Conservation (phyloP, 2,888 invertebrate species). For the Lasiommata megera region DNA sequence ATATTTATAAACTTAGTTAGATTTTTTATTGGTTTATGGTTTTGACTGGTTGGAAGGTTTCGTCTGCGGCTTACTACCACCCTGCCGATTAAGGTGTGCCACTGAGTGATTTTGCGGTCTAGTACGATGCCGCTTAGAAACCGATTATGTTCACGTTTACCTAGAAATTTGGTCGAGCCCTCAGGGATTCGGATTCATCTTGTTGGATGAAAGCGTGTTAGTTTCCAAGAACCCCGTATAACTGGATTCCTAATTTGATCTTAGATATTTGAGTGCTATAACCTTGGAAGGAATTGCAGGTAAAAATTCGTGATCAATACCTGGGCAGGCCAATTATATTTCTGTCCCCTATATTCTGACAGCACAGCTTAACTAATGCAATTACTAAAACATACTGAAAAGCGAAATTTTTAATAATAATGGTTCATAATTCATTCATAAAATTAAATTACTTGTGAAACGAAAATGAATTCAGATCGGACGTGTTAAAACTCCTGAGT, state of each 20-base stretch:
- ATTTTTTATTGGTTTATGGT: too few species aligned
- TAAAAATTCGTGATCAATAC: too few species aligned
- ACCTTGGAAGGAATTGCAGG: too few species aligned
- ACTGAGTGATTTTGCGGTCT: too few species aligned
- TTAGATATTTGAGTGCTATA: too few species aligned
- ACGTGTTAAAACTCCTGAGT: background rate
- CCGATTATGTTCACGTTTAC: slow-evolving; percentile 6
- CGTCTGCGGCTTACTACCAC: too few species aligned
- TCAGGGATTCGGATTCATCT: slow-evolving; percentile 14
- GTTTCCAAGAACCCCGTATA: background rate
- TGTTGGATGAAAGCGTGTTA: slow-evolving; percentile 4
- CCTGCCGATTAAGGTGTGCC: too few species aligned
- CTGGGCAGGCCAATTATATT: too few species aligned
- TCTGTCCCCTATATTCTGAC: too few species aligned
- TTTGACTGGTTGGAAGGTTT: too few species aligned
- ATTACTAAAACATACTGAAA: background rate
- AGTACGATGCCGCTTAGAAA: slow-evolving; percentile 4
- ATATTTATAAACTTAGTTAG: too few species aligned
- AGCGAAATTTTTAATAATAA: background rate
- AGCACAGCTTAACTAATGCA: background rate
- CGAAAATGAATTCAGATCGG: background rate
- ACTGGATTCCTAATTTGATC: too few species aligned
- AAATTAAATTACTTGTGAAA: background rate
- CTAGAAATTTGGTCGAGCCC: slow-evolving; percentile 1
- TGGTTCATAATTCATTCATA: background rate